Conservation (phyloP, 2,113 vertebrate genomes). For the Sporophila hypoxantha region DNA sequence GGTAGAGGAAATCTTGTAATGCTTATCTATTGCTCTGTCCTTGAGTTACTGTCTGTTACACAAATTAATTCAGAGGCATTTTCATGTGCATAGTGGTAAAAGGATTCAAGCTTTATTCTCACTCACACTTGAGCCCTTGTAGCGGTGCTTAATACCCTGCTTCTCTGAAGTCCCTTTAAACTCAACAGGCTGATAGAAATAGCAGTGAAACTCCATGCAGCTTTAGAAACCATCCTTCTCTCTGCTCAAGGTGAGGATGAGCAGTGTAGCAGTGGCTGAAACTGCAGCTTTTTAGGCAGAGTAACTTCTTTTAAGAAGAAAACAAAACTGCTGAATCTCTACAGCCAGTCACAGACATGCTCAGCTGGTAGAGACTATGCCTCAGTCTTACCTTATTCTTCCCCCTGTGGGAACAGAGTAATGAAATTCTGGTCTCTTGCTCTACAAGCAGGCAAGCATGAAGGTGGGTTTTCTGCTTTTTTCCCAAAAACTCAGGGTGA, state of each 20-base stretch:
- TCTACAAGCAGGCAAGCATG: not conserved
- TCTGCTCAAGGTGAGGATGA: not conserved
- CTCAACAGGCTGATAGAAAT: not conserved
- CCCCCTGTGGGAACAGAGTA: not conserved
- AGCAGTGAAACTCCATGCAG: not conserved
- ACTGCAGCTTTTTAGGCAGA: not conserved
- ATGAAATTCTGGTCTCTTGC: not conserved
- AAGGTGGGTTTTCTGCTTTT: not conserved
- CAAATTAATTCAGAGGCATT: not conserved
- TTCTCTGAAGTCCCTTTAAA: not conserved
- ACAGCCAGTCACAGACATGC: accelerated
- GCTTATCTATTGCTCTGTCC: not conserved
- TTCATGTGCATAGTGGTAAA: not conserved
- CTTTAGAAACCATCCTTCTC: not conserved
- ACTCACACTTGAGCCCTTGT: not conserved
- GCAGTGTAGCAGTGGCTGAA: not conserved
- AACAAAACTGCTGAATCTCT: not conserved
- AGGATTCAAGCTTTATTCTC: not conserved
- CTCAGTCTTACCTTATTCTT: not conserved
- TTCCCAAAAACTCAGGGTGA: not conserved
- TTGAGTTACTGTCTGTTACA: not conserved
- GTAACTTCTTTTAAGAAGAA: not conserved
- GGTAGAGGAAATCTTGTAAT: not conserved
- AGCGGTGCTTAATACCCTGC: not conserved
- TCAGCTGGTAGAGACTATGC: not conserved